These are phyloP conservation scores for Hypotaenidia okinawae DNA, from an alignment of 2,797 vertebrate genomes.

Conservation along the genomic window DNA sequence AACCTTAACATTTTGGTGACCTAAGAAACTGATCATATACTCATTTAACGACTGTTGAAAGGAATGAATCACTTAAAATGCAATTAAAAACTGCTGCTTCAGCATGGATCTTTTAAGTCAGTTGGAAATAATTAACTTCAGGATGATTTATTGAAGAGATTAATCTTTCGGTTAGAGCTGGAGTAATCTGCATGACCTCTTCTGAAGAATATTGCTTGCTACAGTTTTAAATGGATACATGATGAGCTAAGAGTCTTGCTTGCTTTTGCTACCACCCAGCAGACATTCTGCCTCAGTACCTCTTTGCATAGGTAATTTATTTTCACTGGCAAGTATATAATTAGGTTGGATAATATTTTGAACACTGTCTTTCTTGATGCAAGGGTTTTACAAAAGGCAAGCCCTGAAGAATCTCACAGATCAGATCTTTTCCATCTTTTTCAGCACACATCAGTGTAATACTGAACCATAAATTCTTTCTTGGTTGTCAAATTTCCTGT, in stretches of 20 bases:
- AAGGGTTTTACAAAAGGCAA: background rate
- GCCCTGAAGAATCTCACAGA: background rate
- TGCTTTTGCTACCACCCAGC: background rate
- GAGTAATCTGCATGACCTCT: conserved; percentile 10
- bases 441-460: background rate
- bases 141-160: conserved; percentile 38
- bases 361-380: background rate
- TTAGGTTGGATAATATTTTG: background rate
- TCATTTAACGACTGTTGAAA: background rate
- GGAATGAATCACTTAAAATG: conserved; percentile 16
- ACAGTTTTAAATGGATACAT: background rate
- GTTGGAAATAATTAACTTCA: conserved; percentile 34
- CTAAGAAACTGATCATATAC: background rate
- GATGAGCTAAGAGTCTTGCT: background rate
- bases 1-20: background rate
- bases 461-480: background rate
- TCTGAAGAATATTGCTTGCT: background rate
- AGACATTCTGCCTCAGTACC: background rate
- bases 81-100: conserved; percentile 43
- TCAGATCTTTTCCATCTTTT: background rate
- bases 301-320: background rate
- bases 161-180: conserved; percentile 22
- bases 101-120: conserved; percentile 20
- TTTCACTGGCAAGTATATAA: background rate
- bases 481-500: background rate